A percentile compares a stretch with the other conserved stretches of the same genome.
phyloP scores from a whole-genome alignment of 2,113 vertebrate genomes.

The Carassius carassius region DNA sequence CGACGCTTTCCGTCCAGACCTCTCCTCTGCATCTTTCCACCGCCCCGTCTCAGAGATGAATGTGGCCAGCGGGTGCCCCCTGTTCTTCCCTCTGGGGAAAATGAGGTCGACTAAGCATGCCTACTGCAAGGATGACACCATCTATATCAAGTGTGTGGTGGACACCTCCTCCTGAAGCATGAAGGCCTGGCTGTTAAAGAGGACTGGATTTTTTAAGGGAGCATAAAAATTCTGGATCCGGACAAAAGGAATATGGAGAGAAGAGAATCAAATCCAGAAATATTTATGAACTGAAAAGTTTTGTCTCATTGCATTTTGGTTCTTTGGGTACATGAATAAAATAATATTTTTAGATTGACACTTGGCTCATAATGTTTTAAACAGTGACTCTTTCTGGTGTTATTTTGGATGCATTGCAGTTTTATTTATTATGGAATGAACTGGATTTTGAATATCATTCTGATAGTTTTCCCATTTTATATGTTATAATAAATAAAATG shows the following conservation, averaged over 20 bases:
- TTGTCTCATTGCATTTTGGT: not conserved
- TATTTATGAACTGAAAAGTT: constrained; percentile 8
- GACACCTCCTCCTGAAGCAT: constrained; percentile 79
- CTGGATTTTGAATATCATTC: not conserved
- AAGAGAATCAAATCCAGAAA: not conserved
- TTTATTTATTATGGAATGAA: constrained; percentile 4
- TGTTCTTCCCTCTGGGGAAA: constrained; percentile 89
- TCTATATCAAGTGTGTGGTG: constrained; percentile 97
- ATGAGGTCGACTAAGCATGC: constrained; percentile 86
- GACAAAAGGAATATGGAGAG: not conserved
- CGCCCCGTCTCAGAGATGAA: constrained; percentile 91
- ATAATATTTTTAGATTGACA: not conserved
- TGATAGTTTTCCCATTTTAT: not conserved
- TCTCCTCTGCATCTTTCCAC: constrained; percentile 91
- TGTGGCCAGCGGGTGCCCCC: constrained; percentile 95
- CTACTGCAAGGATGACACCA: constrained; percentile 88
- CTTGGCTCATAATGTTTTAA: not conserved
- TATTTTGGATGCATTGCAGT: not conserved
- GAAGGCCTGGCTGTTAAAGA: constrained; percentile 74
- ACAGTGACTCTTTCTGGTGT: not conserved
- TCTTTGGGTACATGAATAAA: not conserved
- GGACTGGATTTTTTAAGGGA: constrained; percentile 62
- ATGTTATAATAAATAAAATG: not conserved
- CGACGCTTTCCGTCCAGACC: constrained; percentile 90
- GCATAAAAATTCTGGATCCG: not conserved